A percentile compares a stretch with the other conserved stretches of the same genome.
phyloP scores from a whole-genome alignment of 2,888 invertebrate species.

The Eristalis tenax region DNA sequence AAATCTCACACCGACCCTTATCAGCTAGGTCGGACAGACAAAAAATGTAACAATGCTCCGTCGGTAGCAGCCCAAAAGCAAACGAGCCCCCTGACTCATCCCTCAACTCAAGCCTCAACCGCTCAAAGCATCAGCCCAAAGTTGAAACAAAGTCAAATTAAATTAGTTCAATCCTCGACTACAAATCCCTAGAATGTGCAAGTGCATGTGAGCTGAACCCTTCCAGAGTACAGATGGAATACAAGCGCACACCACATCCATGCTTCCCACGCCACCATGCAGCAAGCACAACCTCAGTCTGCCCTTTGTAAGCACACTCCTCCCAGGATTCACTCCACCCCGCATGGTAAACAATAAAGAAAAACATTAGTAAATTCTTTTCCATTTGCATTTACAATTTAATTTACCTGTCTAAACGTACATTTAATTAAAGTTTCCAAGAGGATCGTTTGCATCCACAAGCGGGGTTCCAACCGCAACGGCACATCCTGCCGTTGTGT shows the following conservation, averaged over 20 bases:
- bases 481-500: background rate
- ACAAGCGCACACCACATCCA: background rate
- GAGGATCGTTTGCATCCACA: slow-evolving; percentile 51
- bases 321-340: background rate
- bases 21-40: no score
- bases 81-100: background rate
- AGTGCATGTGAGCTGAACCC: background rate
- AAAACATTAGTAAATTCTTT: slow-evolving; percentile 50
- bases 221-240: background rate
- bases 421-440: slow-evolving; percentile 63
- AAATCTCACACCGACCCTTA: no score
- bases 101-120: background rate
- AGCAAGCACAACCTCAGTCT: background rate
- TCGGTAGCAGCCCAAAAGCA: background rate
- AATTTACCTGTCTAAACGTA: slow-evolving; percentile 63
- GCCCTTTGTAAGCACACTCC: background rate
- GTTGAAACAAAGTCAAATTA: slow-evolving; percentile 2
- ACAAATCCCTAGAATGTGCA: background rate
- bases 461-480: background rate
- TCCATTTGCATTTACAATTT: slow-evolving; percentile 66
- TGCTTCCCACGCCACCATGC: background rate
- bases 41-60: background rate
- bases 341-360: slow-evolving; percentile 30
- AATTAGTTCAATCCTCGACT: slow-evolving; percentile 1
- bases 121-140: background rate